These are phyloP conservation scores for Sphenopsis melanotis DNA, from an alignment of 2,797 vertebrate species.

Conservation along the genomic window DNA sequence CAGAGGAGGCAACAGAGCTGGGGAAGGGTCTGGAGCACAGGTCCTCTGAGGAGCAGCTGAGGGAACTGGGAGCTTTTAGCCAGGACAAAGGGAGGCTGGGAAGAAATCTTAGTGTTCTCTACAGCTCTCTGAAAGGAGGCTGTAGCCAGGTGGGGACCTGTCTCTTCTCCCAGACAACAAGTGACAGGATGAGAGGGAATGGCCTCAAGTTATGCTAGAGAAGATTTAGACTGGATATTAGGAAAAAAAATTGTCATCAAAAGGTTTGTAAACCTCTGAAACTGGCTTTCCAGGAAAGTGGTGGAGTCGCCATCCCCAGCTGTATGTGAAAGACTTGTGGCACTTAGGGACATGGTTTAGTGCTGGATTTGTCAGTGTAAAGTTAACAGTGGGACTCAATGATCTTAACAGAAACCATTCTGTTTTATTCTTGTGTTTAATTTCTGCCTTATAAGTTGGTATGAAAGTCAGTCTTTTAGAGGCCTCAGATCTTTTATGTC, in stretches of 20 bases:
- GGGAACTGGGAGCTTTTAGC: neutral
- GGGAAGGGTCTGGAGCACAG: neutral
- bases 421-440: neutral
- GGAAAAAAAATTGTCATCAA: neutral
- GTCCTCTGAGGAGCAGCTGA: neutral
- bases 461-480: neutral
- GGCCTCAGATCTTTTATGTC: neutral
- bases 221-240: neutral
- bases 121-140: neutral
- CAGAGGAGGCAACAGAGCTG: neutral
- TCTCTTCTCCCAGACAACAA: neutral
- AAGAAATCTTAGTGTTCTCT: fast-evolving
- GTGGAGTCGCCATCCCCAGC: neutral
- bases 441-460: neutral
- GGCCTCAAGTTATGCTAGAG: neutral
- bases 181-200: neutral
- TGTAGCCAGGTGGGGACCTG: fast-evolving
- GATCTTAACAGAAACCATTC: neutral
- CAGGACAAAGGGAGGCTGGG: neutral
- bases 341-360: neutral
- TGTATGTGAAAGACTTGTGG: neutral
- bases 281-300: neutral
- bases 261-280: neutral
- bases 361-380: neutral
- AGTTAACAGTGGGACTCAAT: neutral